phyloP scores from a whole-genome alignment of 2,113 vertebrate species.

The Hippopotamus amphibius region DNA sequence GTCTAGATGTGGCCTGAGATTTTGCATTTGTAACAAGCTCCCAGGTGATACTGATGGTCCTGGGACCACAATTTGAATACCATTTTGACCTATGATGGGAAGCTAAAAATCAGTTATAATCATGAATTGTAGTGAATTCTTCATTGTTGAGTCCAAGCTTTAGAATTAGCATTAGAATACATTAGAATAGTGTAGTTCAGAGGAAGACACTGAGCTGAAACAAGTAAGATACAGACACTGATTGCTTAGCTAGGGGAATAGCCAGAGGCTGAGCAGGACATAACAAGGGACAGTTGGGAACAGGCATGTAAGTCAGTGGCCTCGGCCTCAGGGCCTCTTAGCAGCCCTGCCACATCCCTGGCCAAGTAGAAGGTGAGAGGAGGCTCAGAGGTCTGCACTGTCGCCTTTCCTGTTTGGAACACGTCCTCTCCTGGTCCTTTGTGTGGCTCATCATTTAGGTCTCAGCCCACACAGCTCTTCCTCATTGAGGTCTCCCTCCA shows the following conservation, averaged over 20 bases:
- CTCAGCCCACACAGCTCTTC: neutral
- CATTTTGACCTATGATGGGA: neutral
- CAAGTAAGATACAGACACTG: neutral
- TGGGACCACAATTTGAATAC: neutral
- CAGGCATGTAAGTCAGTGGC: neutral
- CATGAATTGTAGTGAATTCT: neutral
- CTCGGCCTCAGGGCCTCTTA: neutral
- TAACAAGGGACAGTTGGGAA: neutral
- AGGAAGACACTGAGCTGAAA: neutral
- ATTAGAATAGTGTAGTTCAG: neutral
- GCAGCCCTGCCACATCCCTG: neutral
- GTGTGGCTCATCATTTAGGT: neutral
- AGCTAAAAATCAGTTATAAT: constrained; percentile 27
- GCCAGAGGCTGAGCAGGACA: too few species aligned
- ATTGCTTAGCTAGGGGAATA: neutral
- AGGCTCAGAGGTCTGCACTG: neutral
- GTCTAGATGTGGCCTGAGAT: neutral
- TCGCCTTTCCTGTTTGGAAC: neutral
- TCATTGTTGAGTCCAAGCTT: neutral
- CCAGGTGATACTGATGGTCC: neutral
- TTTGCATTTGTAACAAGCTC: neutral
- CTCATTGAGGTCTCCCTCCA: neutral
- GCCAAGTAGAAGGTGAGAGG: neutral
- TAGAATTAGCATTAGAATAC: neutral
- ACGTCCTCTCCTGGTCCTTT: neutral